Evolutionary conservation across 2,888 invertebrate genomes (phyloP).

Genomic region (Sminthurinus aureus): DNA sequence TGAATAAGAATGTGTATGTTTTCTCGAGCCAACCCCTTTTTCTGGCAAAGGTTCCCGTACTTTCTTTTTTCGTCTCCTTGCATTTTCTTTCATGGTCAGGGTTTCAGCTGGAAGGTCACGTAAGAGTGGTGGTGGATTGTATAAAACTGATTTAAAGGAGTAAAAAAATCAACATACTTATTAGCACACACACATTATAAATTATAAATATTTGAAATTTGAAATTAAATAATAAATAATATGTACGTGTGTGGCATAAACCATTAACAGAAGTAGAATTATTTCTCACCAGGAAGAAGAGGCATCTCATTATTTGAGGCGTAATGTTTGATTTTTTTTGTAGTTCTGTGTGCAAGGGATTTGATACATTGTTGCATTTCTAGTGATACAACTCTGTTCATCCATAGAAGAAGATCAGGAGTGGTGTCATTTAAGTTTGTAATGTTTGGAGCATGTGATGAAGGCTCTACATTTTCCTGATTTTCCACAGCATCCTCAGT

Average conservation of each 20-base stretch:
- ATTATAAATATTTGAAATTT: too few species aligned
- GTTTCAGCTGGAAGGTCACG: background rate
- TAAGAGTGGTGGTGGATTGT: background rate
- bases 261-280: background rate
- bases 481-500: background rate
- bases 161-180: too few species aligned
- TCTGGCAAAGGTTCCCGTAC: background rate
- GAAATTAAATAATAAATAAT: too few species aligned
- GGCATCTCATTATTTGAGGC: background rate
- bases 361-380: constrained; percentile 18
- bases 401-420: background rate
- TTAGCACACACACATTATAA: too few species aligned
- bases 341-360: constrained; percentile 7
- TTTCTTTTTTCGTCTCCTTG: background rate
- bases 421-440: background rate
- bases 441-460: background rate
- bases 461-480: background rate
- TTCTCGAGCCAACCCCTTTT: background rate
- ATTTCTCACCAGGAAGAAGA: background rate
- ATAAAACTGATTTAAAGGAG: background rate
- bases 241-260: too few species aligned
- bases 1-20: background rate
- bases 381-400: background rate
- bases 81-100: background rate
- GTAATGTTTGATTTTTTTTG: background rate